Conservation (phyloP, 2,113 vertebrate species). For the Ahaetulla prasina region DNA sequence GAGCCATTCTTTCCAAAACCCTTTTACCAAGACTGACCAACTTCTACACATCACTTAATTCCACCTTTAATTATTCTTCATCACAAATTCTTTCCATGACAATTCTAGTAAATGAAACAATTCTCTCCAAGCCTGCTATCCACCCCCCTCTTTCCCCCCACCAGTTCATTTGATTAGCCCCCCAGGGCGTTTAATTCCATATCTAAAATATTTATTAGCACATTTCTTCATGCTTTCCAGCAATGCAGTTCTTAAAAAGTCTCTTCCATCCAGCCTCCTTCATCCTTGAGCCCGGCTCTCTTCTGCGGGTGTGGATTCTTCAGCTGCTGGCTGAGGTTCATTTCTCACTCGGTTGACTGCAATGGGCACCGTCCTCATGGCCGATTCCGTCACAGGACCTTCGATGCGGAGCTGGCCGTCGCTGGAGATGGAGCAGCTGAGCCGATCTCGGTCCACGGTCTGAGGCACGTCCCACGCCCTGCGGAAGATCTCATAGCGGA, state of each 20-base stretch:
- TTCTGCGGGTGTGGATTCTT: neutral
- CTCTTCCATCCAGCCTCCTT: neutral
- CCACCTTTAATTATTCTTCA: neutral
- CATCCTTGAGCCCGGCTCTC: neutral
- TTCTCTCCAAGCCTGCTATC: neutral
- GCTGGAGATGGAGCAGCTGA: slow-evolving; percentile 36
- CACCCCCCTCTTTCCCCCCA: too few relatives aligned
- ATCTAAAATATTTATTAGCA: slow-evolving; percentile 1
- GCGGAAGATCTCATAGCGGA: slow-evolving; percentile 44
- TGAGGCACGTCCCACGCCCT: slow-evolving; percentile 40
- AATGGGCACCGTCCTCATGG: neutral
- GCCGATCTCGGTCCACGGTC: slow-evolving; percentile 18
- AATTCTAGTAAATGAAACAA: neutral
- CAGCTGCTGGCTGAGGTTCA: neutral
- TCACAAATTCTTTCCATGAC: neutral
- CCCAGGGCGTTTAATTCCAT: too few relatives aligned
- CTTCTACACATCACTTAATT: neutral
- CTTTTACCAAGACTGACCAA: neutral
- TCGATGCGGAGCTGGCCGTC: slow-evolving; percentile 38
- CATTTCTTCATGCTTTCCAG: neutral
- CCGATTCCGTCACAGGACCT: neutral
- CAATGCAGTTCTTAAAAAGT: neutral
- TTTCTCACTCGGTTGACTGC: neutral
- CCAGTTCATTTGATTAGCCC: neutral
- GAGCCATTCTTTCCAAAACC: neutral